Base-by-base conservation (phyloP, 1,140 invertebrate species). In the Drosophila truncata region DNA sequence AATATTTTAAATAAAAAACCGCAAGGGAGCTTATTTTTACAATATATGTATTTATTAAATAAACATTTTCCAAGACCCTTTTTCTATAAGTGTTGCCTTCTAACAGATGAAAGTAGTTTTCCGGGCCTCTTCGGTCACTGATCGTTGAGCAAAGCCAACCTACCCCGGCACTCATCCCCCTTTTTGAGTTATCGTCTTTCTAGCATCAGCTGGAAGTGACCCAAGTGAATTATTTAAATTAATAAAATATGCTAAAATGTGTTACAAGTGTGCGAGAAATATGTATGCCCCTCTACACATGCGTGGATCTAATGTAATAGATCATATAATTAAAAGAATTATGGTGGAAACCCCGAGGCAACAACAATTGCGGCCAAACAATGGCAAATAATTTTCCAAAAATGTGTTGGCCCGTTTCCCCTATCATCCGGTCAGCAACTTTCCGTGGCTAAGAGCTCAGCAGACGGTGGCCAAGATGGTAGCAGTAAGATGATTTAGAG, bases 231-330 rank as follows among this genome's bases (percentile, higher is more conserved):
- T 91, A 90, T 90, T 90, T 90, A 90, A 90, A 90, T 90, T 90
- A 85, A 90, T 90, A 90, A 90, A 90, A 90, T 90, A 90, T 90
- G 85, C 86, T 90, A 90, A 90, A 90, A 86, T 85, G 86, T 91
- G 86, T 91, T 90, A 90, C 85, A 90, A 90, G 85, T 88, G 85
- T 90, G 84, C 81, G 80, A 81, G 80, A 88, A 74, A 82, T 82
- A 80, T 47, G 27, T 31, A n/a, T 81, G 63, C 52, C 23, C 65
- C 37, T 73, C 46, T 58, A 33, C 57, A 69, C 60, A 71, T 77
- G 62, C 75, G 27, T 29, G 27, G 35, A 37, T 66, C 69, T 35
- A 70, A 66, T 78, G 85, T 80, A 90, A 90, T 90, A 90, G 85
- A 90, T 90, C 85, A 90, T 85, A 91, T 90, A 90, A 90, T 90